These are phyloP conservation scores for Piscicola geometra DNA, from an alignment of 2,888 invertebrate genomes.

Conservation along the genomic window DNA sequence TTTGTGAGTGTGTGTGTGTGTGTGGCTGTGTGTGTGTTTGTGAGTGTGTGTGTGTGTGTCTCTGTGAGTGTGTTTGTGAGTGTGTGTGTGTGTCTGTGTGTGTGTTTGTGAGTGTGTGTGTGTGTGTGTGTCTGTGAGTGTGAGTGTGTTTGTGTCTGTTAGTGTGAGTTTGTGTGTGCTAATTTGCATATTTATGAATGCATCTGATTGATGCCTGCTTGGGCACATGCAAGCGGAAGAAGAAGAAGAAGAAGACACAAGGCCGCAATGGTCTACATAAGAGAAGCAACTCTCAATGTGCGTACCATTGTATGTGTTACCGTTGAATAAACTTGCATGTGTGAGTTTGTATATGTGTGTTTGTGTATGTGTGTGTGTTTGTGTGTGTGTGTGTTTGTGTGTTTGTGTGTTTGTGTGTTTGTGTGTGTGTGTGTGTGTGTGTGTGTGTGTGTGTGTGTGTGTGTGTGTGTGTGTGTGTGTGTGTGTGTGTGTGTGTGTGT, in stretches of 20 bases:
- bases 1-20: no score
- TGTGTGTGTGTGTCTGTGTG: no score
- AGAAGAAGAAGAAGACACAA: no score
- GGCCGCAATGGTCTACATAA: no score
- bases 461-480: conserved; percentile 14
- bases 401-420: not conserved
- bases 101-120: not conserved
- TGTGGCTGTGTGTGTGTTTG: no score
- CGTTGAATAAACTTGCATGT: no score
- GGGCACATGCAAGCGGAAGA: no score
- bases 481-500: conserved; percentile 15
- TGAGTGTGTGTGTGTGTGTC: no score
- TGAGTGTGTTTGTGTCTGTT: not conserved
- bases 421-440: conserved; percentile 3
- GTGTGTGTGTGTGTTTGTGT: conserved; percentile 7
- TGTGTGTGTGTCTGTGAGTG: not conserved
- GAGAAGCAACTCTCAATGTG: no score
- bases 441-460: conserved; percentile 4
- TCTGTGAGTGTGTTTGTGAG: no score
- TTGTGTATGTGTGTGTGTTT: conserved; percentile 6
- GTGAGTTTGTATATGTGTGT: conserved; percentile 13
- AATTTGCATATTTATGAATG: not conserved
- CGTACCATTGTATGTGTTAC: no score
- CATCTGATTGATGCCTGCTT: no score
- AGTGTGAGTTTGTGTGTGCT: not conserved